Conservation (phyloP, 2,888 invertebrate species). For the Acleris emargana region DNA sequence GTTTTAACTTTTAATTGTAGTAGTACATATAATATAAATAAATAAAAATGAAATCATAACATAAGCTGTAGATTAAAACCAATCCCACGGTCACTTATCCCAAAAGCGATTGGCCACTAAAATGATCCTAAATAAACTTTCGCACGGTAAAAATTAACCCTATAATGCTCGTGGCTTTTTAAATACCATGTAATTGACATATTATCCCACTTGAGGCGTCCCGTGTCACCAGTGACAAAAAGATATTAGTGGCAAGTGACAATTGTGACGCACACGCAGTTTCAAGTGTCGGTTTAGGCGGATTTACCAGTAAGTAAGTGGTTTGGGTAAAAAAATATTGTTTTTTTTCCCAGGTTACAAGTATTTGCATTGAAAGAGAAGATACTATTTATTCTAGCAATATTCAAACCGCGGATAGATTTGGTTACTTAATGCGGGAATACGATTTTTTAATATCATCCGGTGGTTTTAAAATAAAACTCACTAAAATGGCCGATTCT, state of each 20-base stretch:
- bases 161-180: constrained; percentile 51
- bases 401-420: not conserved
- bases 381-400: not conserved
- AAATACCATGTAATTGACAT: constrained; percentile 58
- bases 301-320: constrained; percentile 17
- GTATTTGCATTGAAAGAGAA: not conserved
- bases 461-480: too few species aligned
- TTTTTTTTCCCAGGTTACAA: constrained; percentile 18
- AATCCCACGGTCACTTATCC: constrained; percentile 29
- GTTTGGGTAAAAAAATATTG: constrained; percentile 18
- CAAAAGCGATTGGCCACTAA: constrained; percentile 9
- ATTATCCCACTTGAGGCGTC: constrained; percentile 68
- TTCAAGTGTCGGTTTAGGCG: constrained; percentile 33
- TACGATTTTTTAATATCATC: too few species aligned
- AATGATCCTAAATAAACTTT: constrained; percentile 41
- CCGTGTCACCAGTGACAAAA: constrained; percentile 63
- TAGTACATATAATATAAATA: too few species aligned
- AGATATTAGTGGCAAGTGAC: constrained; percentile 39
- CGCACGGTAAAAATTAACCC: constrained; percentile 53
- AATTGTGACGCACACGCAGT: constrained; percentile 5
- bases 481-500: too few species aligned
- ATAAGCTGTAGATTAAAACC: constrained; percentile 13
- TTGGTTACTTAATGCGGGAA: too few species aligned
- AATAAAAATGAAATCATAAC: too few species aligned
- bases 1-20: too few species aligned